phyloP scores from a whole-genome alignment of 1,140 invertebrate species.

The Trachelipus rathkii region DNA sequence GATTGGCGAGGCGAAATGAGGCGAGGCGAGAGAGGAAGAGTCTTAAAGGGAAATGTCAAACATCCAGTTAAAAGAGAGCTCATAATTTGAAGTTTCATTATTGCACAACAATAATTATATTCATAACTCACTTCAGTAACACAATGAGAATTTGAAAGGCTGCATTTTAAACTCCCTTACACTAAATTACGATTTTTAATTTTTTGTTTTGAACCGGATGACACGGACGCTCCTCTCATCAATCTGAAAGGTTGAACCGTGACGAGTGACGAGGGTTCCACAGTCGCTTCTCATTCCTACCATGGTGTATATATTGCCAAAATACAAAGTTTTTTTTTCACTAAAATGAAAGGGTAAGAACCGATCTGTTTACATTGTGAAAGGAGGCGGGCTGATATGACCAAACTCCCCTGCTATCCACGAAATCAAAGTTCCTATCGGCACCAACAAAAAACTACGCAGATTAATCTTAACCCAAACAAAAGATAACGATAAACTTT shows the following conservation, averaged over 20 bases:
- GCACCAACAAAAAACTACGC: too few relatives aligned
- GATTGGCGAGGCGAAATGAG: too few relatives aligned
- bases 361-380: constrained; percentile 6
- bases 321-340: background rate
- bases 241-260: background rate
- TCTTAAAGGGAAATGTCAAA: too few relatives aligned
- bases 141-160: background rate
- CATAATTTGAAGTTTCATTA: too few relatives aligned
- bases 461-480: background rate
- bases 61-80: too few relatives aligned
- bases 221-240: background rate
- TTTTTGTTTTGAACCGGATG: constrained; percentile 6
- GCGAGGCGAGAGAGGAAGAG: too few relatives aligned
- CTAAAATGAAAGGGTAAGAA: constrained; percentile 6
- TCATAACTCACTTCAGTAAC: too few relatives aligned
- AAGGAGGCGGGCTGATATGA: background rate
- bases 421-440: background rate
- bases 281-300: background rate
- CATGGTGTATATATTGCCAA: background rate
- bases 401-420: background rate
- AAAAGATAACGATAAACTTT: background rate
- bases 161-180: background rate
- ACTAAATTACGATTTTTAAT: background rate
- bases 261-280: background rate
- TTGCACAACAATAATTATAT: too few relatives aligned